phyloP scores from a whole-genome alignment of 1,140 invertebrate species.

The Ganaspis sp. region DNA sequence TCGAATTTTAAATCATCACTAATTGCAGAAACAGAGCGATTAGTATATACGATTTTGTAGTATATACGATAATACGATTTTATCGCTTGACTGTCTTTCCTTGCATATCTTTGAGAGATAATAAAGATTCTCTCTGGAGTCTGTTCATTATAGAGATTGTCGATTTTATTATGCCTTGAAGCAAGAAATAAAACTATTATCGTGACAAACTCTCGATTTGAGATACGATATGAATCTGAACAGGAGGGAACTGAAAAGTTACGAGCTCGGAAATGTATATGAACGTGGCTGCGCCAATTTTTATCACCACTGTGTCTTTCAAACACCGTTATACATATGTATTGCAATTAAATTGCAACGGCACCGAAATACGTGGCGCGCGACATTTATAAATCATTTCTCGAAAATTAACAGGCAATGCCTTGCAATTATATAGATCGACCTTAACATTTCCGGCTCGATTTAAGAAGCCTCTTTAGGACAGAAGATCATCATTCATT shows the following conservation, averaged over 20 bases:
- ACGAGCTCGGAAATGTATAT: not conserved
- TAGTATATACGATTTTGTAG: not conserved
- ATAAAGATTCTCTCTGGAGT: not conserved
- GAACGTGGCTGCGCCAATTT: slow-evolving; percentile 28
- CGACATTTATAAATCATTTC: slow-evolving; percentile 56
- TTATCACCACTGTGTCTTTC: slow-evolving; percentile 43
- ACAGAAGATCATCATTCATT: slow-evolving; percentile 46
- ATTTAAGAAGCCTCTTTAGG: slow-evolving; percentile 51
- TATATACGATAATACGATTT: not conserved
- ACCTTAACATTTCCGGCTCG: slow-evolving; percentile 48
- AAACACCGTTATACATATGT: slow-evolving; percentile 40
- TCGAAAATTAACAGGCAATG: slow-evolving; percentile 52
- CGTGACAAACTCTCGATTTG: not conserved
- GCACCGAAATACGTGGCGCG: slow-evolving; percentile 38
- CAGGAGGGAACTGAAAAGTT: not conserved
- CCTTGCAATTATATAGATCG: slow-evolving; percentile 55
- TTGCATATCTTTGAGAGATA: not conserved
- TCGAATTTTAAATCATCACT: too few relatives aligned
- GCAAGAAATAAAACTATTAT: too few relatives aligned
- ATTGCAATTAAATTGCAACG: slow-evolving; percentile 48
- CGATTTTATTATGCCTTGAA: too few relatives aligned
- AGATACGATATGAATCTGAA: slow-evolving; percentile 15
- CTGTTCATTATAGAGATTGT: not conserved
- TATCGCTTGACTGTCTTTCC: not conserved
- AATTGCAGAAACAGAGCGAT: too few relatives aligned